Evolutionary conservation across 1,140 invertebrate genomes (phyloP).

Genomic region (Popillia japonica): DNA sequence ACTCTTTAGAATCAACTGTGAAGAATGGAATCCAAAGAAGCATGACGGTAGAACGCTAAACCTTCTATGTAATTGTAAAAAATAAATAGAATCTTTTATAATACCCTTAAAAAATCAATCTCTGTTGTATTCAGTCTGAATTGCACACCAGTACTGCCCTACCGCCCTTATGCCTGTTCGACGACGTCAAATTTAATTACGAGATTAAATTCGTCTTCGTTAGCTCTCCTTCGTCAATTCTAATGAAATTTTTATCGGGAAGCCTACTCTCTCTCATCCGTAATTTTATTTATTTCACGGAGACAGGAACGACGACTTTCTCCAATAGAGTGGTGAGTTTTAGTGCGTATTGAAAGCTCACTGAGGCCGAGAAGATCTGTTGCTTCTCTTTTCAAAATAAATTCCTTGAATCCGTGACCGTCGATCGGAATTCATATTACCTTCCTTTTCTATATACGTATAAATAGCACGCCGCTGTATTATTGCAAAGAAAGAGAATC

Average conservation of each 20-base stretch:
- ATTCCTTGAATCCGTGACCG: neutral
- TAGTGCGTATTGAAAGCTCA: neutral
- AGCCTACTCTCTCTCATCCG: neutral
- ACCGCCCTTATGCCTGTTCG: neutral
- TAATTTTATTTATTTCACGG: slow-evolving; percentile 27
- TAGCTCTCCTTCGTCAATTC: neutral
- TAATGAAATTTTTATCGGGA: slow-evolving; percentile 32
- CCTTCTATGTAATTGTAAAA: neutral
- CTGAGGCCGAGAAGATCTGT: neutral
- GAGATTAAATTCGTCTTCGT: slow-evolving; percentile 22
- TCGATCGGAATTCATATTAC: neutral
- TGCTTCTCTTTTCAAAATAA: slow-evolving; percentile 2
- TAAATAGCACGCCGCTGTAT: neutral
- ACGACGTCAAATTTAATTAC: slow-evolving; percentile 11
- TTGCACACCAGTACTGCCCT: neutral
- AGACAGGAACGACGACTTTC: neutral
- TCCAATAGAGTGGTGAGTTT: neutral
- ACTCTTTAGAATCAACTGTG: neutral
- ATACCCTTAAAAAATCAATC: slow-evolving; percentile 9
- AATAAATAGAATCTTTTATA: neutral
- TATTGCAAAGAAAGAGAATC: neutral
- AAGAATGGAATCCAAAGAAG: neutral
- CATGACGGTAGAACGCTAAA: too few relatives aligned
- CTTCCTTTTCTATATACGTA: neutral
- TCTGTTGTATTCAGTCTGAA: neutral